These are phyloP conservation scores for Byasa hedistus DNA, from an alignment of 2,888 invertebrate genomes.

Conservation along the genomic window DNA sequence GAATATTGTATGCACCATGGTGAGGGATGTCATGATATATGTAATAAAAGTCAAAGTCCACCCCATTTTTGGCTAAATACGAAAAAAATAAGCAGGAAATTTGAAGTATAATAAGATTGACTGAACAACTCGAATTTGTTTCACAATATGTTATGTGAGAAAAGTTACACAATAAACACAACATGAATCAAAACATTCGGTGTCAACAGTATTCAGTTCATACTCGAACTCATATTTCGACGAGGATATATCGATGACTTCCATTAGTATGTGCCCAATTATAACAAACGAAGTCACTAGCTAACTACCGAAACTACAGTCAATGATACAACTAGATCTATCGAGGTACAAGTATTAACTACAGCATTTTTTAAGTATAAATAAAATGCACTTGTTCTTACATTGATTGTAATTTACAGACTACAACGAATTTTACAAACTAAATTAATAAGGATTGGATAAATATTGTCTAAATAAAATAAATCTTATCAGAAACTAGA, in stretches of 20 bases:
- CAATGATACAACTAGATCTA: slow-evolving; percentile 14
- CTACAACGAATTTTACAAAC: too few species aligned
- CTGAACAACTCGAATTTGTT: too few species aligned
- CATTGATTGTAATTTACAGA: background rate
- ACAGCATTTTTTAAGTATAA: slow-evolving; percentile 25
- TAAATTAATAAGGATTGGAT: too few species aligned
- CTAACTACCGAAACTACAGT: slow-evolving; percentile 1
- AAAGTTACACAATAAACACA: background rate
- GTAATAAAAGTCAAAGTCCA: too few species aligned
- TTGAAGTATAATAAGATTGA: too few species aligned
- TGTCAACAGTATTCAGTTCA: background rate
- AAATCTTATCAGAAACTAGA: too few species aligned
- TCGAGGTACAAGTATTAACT: slow-evolving; percentile 25
- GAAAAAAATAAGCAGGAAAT: too few species aligned
- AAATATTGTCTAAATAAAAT: too few species aligned
- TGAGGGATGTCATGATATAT: too few species aligned
- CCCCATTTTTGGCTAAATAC: too few species aligned
- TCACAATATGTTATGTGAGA: background rate
- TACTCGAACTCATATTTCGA: background rate
- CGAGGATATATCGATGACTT: background rate
- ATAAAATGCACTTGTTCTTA: slow-evolving; percentile 18
- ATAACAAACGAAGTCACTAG: slow-evolving; percentile 1
- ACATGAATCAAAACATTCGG: background rate
- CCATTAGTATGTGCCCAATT: slow-evolving; percentile 7
- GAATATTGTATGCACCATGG: too few species aligned